Conservation (phyloP, 2,888 invertebrate genomes). For the Luperina nickerlii region DNA sequence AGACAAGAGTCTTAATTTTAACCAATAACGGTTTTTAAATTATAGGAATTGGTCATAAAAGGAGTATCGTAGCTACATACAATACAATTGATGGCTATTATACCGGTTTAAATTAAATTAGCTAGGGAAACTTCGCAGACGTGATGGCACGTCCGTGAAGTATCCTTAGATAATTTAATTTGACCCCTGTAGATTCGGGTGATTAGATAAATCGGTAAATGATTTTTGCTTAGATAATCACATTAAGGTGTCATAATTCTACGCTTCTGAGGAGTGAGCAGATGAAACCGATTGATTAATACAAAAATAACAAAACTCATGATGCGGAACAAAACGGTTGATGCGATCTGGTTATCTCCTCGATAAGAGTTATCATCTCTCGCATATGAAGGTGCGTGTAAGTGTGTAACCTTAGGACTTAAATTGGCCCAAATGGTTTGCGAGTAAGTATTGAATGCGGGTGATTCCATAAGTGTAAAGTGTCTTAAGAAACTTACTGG, state of each 20-base stretch:
- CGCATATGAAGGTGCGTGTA: background rate
- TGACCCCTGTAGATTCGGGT: too few relatives aligned
- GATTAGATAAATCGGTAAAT: background rate
- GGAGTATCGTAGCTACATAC: too few relatives aligned
- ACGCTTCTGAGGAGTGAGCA: background rate
- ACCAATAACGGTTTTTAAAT: too few relatives aligned
- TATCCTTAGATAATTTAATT: too few relatives aligned
- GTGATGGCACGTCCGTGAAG: too few relatives aligned
- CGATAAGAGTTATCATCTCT: slow-evolving; percentile 21
- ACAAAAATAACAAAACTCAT: background rate
- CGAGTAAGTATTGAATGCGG: background rate
- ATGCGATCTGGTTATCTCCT: background rate
- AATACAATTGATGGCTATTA: too few relatives aligned
- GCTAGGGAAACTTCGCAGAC: too few relatives aligned
- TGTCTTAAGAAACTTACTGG: slow-evolving; percentile 77
- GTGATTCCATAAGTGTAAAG: background rate
- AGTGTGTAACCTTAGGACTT: background rate
- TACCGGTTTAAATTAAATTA: too few relatives aligned
- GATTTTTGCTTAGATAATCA: background rate
- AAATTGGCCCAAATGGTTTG: background rate
- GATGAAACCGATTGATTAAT: background rate
- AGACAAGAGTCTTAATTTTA: too few relatives aligned
- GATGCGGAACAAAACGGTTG: background rate
- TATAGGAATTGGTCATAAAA: too few relatives aligned
- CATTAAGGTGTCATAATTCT: background rate